Evolutionary conservation across 2,113 vertebrate genomes (phyloP).

Genomic region (Sapajus apella): DNA sequence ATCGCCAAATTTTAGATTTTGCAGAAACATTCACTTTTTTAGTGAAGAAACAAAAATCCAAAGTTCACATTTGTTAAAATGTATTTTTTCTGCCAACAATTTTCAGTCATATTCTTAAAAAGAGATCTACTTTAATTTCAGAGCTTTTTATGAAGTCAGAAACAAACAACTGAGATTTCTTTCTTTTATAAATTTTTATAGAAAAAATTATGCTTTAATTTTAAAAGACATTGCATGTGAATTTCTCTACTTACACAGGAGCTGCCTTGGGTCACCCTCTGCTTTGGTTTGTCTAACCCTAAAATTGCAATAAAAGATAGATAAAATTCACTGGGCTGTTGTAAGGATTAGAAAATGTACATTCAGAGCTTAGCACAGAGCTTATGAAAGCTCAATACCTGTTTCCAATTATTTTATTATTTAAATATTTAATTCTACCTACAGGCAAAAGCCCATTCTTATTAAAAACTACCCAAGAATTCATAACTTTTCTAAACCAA

Average conservation of each 20-base stretch:
- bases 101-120: background rate
- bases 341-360: background rate
- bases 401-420: conserved; percentile 43
- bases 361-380: background rate
- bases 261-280: background rate
- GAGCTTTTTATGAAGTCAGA: background rate
- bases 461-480: conserved; percentile 26
- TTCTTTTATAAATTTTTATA: background rate
- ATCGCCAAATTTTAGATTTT: conserved; percentile 28
- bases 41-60: background rate
- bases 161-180: background rate
- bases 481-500: background rate
- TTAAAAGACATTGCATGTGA: background rate
- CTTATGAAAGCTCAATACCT: conserved; percentile 17
- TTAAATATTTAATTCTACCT: conserved; percentile 25
- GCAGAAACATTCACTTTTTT: background rate
- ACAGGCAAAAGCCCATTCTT: background rate
- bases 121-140: background rate
- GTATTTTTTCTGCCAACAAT: background rate
- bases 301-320: background rate
- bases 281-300: background rate
- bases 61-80: background rate
- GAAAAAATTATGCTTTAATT: background rate
- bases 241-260: background rate
- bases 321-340: background rate